Base-by-base conservation (phyloP, 2,113 vertebrate species). In the Protomyctophum bolini region DNA sequence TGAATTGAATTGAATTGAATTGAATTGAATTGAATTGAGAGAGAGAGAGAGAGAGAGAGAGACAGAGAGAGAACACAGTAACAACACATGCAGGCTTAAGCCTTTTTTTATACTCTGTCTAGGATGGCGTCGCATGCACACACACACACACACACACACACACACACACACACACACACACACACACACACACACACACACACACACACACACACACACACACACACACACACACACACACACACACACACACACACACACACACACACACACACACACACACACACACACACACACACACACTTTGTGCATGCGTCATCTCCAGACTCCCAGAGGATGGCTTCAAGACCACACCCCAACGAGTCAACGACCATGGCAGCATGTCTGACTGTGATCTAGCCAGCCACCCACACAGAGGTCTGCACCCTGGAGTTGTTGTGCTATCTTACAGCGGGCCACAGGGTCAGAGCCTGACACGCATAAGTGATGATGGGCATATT, bases 401-500 rank as follows among this genome's bases (percentile, higher is more conserved):
- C 51, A 66, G 69, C 63, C 65, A 71, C 67, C 70, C 67, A 63
- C 49, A 65, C 59, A 58, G 7, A 51, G 51, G 52, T 52, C 62
- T 58, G 51, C 46, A 21, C 12, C 58, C 55, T 68, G 65, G 51
- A 58, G 56, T 59, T 69, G 29, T 67, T 14, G n/a, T 11, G 21
- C 51, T 64, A 72, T 73, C 75, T 54, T 63, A 68, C 62, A 63
- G 51, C 50, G 58, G 76, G 75, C 76, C 78, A 61, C 15, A 64
- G 83, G 83, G 79, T 83, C 72, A 62, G 62, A 21, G 45, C 73
- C 79, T 8, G 69, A 80, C 77, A 73, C 47, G 50, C 45, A 65
- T 55, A 84, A 83, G 81, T 84, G 75, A 79, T 81, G 71, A 87
- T 69, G 61, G 63, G 9, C 10, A 33, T 12, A 63, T 73, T 73